Percentiles rank a stretch among this genome's conserved stretches.
Evolutionary conservation across 2,113 vertebrate genomes (phyloP).

Genomic region (Poeciliopsis retropinna): DNA sequence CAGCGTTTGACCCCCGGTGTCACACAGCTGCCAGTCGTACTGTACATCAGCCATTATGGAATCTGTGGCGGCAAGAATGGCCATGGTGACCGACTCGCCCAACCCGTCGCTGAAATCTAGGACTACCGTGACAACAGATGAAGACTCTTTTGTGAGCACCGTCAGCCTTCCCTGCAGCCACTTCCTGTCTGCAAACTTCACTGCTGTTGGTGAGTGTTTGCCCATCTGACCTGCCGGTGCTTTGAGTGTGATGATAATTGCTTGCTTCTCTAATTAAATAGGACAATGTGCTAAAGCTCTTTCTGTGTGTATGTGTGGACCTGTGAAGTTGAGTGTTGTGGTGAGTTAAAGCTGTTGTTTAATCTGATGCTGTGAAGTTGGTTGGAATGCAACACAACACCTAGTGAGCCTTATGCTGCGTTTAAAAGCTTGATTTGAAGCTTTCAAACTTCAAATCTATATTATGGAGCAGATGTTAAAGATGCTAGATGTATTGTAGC

Average conservation of each 20-base stretch:
- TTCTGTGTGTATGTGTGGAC: too few species aligned
- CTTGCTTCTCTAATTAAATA: not conserved
- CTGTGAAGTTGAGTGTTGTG: not conserved
- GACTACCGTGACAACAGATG: conserved; percentile 55
- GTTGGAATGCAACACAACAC: not conserved
- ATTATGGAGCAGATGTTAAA: not conserved
- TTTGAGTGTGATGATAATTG: not conserved
- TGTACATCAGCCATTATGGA: conserved; percentile 40
- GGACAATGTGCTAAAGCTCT: not conserved
- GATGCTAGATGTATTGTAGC: not conserved
- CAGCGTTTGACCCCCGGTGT: not conserved
- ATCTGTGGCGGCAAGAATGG: conserved; percentile 39
- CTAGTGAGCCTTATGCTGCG: not conserved
- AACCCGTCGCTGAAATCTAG: conserved; percentile 68
- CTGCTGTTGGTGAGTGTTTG: conserved; percentile 72
- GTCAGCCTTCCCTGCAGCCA: conserved; percentile 63
- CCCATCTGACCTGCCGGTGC: not conserved
- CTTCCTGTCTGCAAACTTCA: conserved; percentile 76
- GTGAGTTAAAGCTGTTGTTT: not conserved
- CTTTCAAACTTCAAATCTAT: not conserved
- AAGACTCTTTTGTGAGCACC: conserved; percentile 59
- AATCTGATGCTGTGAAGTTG: not conserved
- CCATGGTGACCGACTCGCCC: conserved; percentile 65
- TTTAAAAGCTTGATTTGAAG: not conserved
- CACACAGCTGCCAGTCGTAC: not conserved